These are phyloP conservation scores for Nasonia giraulti DNA, from an alignment of 1,140 invertebrate species.

Conservation along the genomic window DNA sequence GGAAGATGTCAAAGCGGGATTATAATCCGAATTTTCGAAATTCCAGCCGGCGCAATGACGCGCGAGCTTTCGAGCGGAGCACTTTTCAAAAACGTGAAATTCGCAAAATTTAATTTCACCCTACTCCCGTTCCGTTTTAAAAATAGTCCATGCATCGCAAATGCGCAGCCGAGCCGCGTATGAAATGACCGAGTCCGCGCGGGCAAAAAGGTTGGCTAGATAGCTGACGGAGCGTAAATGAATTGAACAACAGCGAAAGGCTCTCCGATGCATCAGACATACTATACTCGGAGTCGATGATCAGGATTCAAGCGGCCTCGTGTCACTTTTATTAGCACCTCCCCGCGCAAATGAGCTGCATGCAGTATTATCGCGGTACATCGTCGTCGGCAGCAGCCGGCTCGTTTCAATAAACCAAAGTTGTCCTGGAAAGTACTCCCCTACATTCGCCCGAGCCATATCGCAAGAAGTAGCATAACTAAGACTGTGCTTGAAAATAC, in stretches of 20 bases:
- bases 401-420: constrained; percentile 9
- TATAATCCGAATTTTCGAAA: not conserved
- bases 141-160: no score
- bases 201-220: no score
- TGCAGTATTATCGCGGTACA: not conserved
- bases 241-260: not conserved
- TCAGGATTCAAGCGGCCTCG: not conserved
- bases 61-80: not conserved
- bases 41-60: not conserved
- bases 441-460: constrained; percentile 1
- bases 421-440: not conserved
- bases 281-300: not conserved
- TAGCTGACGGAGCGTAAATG: no score
- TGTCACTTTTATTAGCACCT: not conserved
- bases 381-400: not conserved
- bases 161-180: no score
- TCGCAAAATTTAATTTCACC: not conserved
- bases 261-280: not conserved
- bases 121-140: not conserved
- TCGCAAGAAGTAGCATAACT: not conserved
- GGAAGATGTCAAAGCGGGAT: no score
- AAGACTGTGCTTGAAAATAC: not conserved
- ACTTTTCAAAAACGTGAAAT: not conserved
- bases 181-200: no score
- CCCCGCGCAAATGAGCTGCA: no score